Conservation (phyloP, 2,888 invertebrate species). For the Mythimna impura region DNA sequence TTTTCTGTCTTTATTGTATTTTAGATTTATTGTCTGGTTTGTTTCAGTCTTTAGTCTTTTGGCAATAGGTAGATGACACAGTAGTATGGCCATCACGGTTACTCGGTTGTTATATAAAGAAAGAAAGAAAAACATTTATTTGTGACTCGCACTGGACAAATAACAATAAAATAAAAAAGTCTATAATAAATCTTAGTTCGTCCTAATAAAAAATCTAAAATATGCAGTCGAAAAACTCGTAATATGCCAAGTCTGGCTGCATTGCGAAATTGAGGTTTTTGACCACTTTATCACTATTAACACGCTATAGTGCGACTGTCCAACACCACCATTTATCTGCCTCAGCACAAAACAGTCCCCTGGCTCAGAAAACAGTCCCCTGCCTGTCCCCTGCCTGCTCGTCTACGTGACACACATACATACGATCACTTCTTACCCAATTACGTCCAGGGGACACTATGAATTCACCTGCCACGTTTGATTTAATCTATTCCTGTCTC, state of each 20-base stretch:
- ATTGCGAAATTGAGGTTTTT: no score
- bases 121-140: no score
- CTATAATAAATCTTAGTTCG: no score
- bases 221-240: no score
- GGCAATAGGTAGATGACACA: no score
- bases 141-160: no score
- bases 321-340: constrained; percentile 3
- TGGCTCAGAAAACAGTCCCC: not conserved
- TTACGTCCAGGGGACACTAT: constrained; percentile 27
- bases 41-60: not conserved
- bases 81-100: no score
- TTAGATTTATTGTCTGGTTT: not conserved
- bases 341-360: constrained; percentile 24
- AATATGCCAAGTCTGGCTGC: no score
- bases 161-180: no score
- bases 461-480: constrained; percentile 23
- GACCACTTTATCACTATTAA: no score
- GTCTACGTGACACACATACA: constrained; percentile 47
- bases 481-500: constrained; percentile 32
- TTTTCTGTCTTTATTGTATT: not conserved
- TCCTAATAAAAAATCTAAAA: no score
- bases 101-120: no score
- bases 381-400: not conserved
- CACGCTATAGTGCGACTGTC: not conserved
- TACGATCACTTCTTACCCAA: constrained; percentile 28